These are phyloP conservation scores for Bungarus multicinctus DNA, from an alignment of 2,113 vertebrate species.

Conservation along the genomic window DNA sequence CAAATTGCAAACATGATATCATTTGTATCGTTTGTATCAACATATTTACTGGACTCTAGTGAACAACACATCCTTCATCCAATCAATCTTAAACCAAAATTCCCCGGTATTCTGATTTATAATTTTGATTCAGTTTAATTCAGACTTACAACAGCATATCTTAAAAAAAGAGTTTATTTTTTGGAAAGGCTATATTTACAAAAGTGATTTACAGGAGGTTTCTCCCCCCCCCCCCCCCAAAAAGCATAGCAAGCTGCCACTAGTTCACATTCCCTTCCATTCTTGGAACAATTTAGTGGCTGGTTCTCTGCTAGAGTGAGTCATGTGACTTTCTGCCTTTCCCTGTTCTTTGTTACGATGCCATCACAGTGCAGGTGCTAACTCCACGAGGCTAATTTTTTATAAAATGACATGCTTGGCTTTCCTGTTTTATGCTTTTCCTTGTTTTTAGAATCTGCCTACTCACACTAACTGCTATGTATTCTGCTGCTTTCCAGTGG, in stretches of 20 bases:
- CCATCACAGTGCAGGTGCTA: background rate
- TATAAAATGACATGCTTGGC: background rate
- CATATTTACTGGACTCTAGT: background rate
- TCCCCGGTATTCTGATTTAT: background rate
- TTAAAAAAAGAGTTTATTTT: background rate
- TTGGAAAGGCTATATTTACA: background rate
- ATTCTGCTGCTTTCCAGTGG: background rate
- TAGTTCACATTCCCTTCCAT: background rate
- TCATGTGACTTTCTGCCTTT: background rate
- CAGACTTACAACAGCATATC: background rate
- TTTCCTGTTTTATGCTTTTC: background rate
- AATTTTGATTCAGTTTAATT: background rate
- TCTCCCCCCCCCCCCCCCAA: too few species aligned
- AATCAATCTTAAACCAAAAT: background rate
- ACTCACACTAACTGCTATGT: background rate
- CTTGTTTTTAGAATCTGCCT: background rate
- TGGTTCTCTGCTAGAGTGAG: background rate
- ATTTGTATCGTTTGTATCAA: background rate
- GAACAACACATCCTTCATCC: background rate
- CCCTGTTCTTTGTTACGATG: background rate
- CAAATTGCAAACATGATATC: background rate
- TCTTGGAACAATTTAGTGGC: background rate
- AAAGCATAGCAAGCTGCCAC: background rate
- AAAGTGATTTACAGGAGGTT: background rate
- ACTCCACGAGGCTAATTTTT: background rate